Evolutionary conservation across 2,113 vertebrate species (phyloP), one percentile per base, ranked within the genome.

Genomic region (Mugil cephalus): DNA sequence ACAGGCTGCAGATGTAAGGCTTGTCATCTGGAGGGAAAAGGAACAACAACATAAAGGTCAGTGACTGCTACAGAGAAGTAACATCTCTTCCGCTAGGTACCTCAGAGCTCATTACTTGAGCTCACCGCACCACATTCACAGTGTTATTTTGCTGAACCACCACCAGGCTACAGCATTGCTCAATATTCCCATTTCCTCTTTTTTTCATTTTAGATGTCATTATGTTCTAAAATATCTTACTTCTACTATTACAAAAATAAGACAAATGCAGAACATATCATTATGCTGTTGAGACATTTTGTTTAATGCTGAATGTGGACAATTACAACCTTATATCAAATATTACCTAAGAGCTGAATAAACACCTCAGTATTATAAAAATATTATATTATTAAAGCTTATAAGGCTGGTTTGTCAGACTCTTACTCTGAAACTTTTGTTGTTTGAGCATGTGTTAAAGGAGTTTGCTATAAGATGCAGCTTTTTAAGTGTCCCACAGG

Each of bases 21-120:
- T 95, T 95, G 89, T 92, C 91, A 88, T 95, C 97, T 98, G 88
- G 64, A 87, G 47, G 83, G 87, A 83, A 60, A 7, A 14, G 36
- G 0, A 47, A 59, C 10, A n/a, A 77, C n/a, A 85, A 66, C 13
- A 74, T 21, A 78, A 52, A 77, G 42, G 53, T 86, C 40, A 87
- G 7, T 54, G 13, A 24, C 19, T 60, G 54, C 19, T 30, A 30
- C 24, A 30, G 24, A 5, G 5, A 30, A 30, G 5, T 5, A 30
- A 5, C 24, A 30, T 5, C 24, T 30, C 24, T 30, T 3, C 53
- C 59, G 10, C 15, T 11, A 59, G 19, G 36, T 53, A 62, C 63
- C 17, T 51, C 65, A 36, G 21, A 47, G 61, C 35, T 59, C 21
- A 59, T 69, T 45, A 10, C 17, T 21, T 55, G 43, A 69, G 10